Evolutionary conservation across 2,888 invertebrate genomes (phyloP), one percentile per base, ranked within the genome.

Genomic region (Margaritifera margaritifera): DNA sequence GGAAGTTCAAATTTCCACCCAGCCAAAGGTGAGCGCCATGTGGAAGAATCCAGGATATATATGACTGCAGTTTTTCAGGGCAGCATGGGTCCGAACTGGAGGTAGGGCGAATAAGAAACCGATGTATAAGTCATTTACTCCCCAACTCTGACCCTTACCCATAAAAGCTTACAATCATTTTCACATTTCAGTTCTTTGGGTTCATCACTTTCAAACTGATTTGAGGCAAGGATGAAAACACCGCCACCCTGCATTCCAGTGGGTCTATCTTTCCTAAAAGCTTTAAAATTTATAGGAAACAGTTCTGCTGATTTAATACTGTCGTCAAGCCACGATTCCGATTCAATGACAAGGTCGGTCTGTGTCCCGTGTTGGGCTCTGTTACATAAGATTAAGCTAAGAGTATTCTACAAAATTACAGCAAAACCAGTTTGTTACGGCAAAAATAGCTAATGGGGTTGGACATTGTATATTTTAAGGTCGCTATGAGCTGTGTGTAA

Each of bases 51-150:
- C 64, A 18, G 4, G 66, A 57, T 20, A 69, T 20, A 4, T 4
- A 31, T 18, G 25, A 55, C 22, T 63, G 52, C 18, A 70, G 68
- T 8, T 53, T 31, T 6, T 64, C 68, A 8, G 68, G 22, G 20
- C 62, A 69, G 6, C 56, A 63, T 20, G 58, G 66, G 31, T 60
- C 62, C 8, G 69, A 64, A 15, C n/a, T 57, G 20, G 57, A 57
- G 31, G 75, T 72, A 15, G 72, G 75, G 50, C 67, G 64, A 71
- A 71, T 31, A 63, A 69, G 4, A 64, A 19, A 31, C 71, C 68
- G 24, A 66, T 52, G 50, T 71, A 71, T 11, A 74, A 64, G 64
- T 71, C 55, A 22, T 64, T 55, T 11, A 50, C 27, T 18, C 69
- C 72, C 24, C 69, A 25, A 67, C 50, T 42, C 66, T 69, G 52